Conservation (phyloP, 2,888 invertebrate genomes). For the Thalpophila matura region DNA sequence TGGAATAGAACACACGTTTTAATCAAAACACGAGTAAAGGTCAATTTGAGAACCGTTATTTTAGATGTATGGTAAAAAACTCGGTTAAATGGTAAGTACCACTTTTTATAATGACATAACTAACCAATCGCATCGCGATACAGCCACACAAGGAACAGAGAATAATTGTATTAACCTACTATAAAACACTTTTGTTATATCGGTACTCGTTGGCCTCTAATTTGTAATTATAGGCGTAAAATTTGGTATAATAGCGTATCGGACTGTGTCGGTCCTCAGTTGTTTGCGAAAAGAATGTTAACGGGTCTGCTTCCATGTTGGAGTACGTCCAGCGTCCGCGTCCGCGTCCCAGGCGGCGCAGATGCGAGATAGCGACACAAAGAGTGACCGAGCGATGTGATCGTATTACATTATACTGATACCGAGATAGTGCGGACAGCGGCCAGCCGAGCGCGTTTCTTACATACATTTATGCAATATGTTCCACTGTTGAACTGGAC, state of each 20-base stretch:
- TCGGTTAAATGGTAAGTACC: conserved; percentile 55
- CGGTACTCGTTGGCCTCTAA: conserved; percentile 72
- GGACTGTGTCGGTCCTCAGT: conserved; percentile 71
- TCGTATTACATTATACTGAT: conserved; percentile 56
- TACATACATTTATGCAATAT: conserved; percentile 54
- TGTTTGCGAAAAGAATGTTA: conserved; percentile 84
- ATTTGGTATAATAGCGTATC: conserved; percentile 79
- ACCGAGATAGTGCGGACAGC: conserved; percentile 38
- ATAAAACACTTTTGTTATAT: conserved; percentile 67
- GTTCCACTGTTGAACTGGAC: conserved; percentile 9
- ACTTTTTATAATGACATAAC: conserved; percentile 62
- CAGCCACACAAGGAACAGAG: conserved; percentile 48
- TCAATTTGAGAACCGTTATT: conserved; percentile 58
- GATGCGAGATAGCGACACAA: conserved; percentile 70
- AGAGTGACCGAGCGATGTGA: conserved; percentile 70
- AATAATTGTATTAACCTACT: conserved; percentile 68
- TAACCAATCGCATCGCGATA: conserved; percentile 48
- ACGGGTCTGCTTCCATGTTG: conserved; percentile 80
- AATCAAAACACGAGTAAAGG: conserved; percentile 53
- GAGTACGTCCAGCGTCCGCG: conserved; percentile 54
- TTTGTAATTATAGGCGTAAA: conserved; percentile 82
- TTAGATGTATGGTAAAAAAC: conserved; percentile 47
- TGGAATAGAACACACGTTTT: conserved; percentile 31
- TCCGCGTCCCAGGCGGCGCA: conserved; percentile 33
- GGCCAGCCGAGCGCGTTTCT: conserved; percentile 12